Conservation (phyloP, 2,797 vertebrate species). For the Garrulus glandarius region DNA sequence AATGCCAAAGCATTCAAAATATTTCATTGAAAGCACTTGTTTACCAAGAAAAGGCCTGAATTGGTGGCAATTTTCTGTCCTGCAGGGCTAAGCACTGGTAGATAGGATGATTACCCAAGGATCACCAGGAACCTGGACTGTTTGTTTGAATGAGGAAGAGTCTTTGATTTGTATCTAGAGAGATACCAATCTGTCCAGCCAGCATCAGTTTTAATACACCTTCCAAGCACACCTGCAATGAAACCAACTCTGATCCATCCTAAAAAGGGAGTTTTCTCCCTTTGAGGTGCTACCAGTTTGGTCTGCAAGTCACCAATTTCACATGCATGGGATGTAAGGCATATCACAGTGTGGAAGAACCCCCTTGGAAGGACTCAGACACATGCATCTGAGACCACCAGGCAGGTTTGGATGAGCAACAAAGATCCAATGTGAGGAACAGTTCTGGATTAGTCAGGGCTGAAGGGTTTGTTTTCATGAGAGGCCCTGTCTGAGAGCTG, state of each 20-base stretch:
- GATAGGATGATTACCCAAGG: not conserved
- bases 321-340: not conserved
- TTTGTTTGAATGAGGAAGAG: not conserved
- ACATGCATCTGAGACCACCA: rapidly evolving
- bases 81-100: not conserved
- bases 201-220: not conserved
- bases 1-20: not conserved
- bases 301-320: not conserved
- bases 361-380: not conserved
- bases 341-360: not conserved
- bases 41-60: not conserved
- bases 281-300: not conserved
- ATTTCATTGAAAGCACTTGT: not conserved
- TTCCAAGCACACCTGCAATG: not conserved
- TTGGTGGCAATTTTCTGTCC: not conserved
- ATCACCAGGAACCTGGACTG: not conserved
- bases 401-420: not conserved
- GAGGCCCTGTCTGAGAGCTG: not conserved
- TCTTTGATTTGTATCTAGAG: not conserved
- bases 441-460: not conserved
- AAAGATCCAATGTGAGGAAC: rapidly evolving
- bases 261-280: not conserved
- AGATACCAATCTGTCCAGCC: not conserved
- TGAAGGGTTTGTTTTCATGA: not conserved
- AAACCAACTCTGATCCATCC: not conserved